A percentile compares a stretch with the other conserved stretches of the same genome.
These are phyloP conservation scores for Daboia siamensis DNA, from an alignment of 2,113 vertebrate species.

Conservation along the genomic window DNA sequence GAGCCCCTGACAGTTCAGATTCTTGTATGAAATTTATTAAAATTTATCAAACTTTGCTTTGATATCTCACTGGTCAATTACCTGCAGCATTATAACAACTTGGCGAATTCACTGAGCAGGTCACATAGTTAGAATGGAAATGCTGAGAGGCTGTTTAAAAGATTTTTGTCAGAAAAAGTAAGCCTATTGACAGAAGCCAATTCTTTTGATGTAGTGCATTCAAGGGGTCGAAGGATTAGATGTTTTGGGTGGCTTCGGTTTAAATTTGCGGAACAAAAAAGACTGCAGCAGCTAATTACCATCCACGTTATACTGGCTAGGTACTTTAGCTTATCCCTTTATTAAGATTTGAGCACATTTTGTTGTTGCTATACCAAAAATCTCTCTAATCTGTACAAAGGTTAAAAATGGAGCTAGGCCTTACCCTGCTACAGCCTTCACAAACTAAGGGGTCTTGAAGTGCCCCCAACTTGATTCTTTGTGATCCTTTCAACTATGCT, in stretches of 20 bases:
- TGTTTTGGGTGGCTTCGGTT: background rate
- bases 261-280: background rate
- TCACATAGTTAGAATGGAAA: slow-evolving; percentile 11
- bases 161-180: background rate
- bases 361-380: background rate
- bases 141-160: background rate
- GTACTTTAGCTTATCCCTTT: background rate
- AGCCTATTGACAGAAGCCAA: background rate
- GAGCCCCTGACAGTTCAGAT: slow-evolving; percentile 11
- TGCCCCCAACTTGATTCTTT: background rate
- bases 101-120: slow-evolving; percentile 14
- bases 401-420: background rate
- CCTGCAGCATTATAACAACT: slow-evolving; percentile 17
- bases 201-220: slow-evolving; percentile 9
- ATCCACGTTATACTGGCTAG: background rate
- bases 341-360: background rate
- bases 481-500: background rate
- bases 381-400: background rate
- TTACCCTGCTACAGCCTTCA: background rate
- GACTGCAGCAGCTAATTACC: background rate
- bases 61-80: slow-evolving; percentile 30
- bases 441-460: background rate
- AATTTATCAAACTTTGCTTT: slow-evolving; percentile 10
- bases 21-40: slow-evolving; percentile 20
- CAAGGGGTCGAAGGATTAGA: background rate